Evolutionary conservation across 2,113 vertebrate genomes (phyloP), one percentile per base, ranked within the genome.

Genomic region (Perognathus longimembris): DNA sequence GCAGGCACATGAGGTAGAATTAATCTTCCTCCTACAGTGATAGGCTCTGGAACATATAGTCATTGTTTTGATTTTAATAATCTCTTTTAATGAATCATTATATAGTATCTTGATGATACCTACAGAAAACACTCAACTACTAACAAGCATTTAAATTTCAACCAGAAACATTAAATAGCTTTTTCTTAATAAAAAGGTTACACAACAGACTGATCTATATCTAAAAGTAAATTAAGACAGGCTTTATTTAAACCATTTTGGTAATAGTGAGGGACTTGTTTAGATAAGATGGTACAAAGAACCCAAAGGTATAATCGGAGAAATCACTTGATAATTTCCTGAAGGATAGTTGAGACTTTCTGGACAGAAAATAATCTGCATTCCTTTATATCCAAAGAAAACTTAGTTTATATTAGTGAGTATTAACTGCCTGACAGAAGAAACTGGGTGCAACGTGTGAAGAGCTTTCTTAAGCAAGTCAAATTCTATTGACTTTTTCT

Each of bases 1-100:
- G 98, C 97, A 97, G 98, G 97, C 90, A 99, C 98, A 81, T 99
- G 99, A 86, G 99, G 99, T 64, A 99, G 97, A 88, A 99, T 97
- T 89, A 99, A 96, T 7, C 84, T 98, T 94, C 98, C 98, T 74
- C 99, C 99, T 36, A 98, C 74, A n/a, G 93, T 98, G 75, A 98
- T 81, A 1, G 96, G 90, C 57, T 99, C 99, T 99, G 97, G 84
- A 97, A 97, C 9, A 77, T 1, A 66, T 1, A 66, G 1, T 6
- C 79, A 85, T 84, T 71, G 94, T 80, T 32, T 70, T 21, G 6
- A 81, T 64, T 79, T 84, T 82, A 76, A 85, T 73, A 24, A 84
- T 38, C 15, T 71, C 54, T 79, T 28, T 57, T 45, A 83, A 32
- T 57, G 14, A 28, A 38, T 50, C 92, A 87, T 7, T 24, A 3